phyloP scores from a whole-genome alignment of 2,888 invertebrate genomes.

The Pyrgus malvae region DNA sequence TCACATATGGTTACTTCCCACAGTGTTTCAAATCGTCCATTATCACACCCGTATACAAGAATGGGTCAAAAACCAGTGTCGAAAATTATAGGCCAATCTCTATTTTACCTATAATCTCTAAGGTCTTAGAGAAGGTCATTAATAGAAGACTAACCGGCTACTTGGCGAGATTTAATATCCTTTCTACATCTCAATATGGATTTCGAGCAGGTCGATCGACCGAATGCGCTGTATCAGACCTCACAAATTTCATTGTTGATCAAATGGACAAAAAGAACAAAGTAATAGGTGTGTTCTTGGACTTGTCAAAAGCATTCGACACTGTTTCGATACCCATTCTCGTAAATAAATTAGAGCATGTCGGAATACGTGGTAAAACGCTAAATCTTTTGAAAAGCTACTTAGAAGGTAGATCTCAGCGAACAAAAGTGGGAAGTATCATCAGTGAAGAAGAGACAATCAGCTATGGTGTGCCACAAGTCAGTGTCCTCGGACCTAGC shows the following conservation, averaged over 20 bases:
- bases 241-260: not conserved
- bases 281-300: not conserved
- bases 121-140: not conserved
- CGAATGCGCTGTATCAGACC: conserved; percentile 6
- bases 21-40: not conserved
- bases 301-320: not conserved
- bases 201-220: conserved; percentile 5
- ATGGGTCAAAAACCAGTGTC: not conserved
- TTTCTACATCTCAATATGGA: conserved; percentile 7
- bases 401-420: not conserved
- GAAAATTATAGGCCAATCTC: conserved; percentile 2
- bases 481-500: not conserved
- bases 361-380: not conserved
- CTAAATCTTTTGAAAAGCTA: not conserved
- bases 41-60: not conserved
- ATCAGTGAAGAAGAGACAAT: not conserved
- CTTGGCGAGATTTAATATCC: not conserved
- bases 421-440: not conserved
- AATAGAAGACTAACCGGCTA: not conserved
- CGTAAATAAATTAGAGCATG: not conserved
- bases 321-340: not conserved
- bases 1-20: not conserved
- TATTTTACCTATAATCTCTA: not conserved
- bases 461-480: not conserved
- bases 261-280: not conserved